These are phyloP conservation scores for Glareola pratincola DNA, from an alignment of 2,113 vertebrate genomes.

Conservation along the genomic window DNA sequence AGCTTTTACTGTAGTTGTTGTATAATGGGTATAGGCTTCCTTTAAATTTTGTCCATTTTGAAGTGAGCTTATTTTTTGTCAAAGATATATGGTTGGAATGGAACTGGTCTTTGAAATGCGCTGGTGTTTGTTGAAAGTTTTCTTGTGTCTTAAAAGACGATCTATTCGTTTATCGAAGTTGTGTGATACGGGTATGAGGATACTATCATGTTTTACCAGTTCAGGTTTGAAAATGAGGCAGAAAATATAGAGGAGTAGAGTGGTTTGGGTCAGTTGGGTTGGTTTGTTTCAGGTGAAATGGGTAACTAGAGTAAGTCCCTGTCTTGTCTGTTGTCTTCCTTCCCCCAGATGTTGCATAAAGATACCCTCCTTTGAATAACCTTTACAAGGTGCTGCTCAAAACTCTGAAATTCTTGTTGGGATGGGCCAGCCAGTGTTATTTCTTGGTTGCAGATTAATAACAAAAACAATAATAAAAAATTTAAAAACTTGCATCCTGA, in stretches of 20 bases:
- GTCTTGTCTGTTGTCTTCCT: not conserved
- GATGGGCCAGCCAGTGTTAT: not conserved
- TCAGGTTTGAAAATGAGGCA: not conserved
- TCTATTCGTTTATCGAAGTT: not conserved
- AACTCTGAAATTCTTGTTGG: not conserved
- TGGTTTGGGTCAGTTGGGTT: not conserved
- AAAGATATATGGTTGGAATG: not conserved
- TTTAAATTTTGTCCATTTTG: not conserved
- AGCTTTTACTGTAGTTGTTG: not conserved
- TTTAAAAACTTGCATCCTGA: not conserved
- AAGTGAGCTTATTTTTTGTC: not conserved
- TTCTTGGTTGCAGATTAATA: not conserved
- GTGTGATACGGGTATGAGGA: accelerated
- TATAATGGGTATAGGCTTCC: not conserved
- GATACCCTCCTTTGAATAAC: not conserved
- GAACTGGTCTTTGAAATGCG: not conserved
- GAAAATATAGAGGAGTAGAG: not conserved
- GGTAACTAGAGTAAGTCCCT: not conserved
- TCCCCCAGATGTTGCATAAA: not conserved
- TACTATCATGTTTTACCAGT: not conserved
- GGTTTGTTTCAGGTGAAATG: not conserved
- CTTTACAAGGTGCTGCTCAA: not conserved
- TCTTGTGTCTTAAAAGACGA: not conserved
- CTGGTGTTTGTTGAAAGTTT: not conserved
- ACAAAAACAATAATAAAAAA: not conserved